Evolutionary conservation across 2,113 vertebrate genomes (phyloP), one percentile per base, ranked within the genome.

Genomic region (Pundamilia nyererei): DNA sequence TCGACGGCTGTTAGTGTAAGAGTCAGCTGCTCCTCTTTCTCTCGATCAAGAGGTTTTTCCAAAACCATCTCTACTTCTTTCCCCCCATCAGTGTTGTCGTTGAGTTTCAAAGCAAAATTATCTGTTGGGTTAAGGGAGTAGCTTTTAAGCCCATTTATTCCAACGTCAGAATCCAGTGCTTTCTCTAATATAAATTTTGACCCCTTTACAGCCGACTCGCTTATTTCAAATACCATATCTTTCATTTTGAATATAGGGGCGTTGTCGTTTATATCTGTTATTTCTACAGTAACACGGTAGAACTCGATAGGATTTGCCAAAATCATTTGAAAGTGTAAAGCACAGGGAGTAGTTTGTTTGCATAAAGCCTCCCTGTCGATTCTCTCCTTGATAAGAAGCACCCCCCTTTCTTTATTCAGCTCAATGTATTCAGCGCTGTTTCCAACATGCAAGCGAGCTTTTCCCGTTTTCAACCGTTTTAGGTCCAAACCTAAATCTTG

Each of bases 301-400:
- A 94, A 80, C 58, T 94, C 90, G 49, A 94, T 93, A 0, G 93
- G 93, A 21, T 91, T 92, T 58, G 4, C 91, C 0, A 95, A 0
- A 81, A 94, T 86, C 3, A 93, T 77, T 54, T 94, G 89, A 21
- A 91, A 89, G 86, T 90, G 90, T 82, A 94, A 86, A 13, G 89
- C 6, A 85, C 97, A 97, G 1, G 19, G 92, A 11, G 56, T 40
- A 5, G 82, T 93, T 86, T 94, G 91, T 14, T 91, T 89, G 84
- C 96, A 97, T 35, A 97, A 91, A 70, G 93, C 85, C 65, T 97
- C 96, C 55, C 96, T 92, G 47, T 97, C 95, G 80, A 97, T 93
- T 42, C 33, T 91, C 5, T 94, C 91, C 38, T 88, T 91, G 8
- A 93, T 84, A 5, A 92, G 33, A 21, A 94, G 88, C n/a, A 87